These are phyloP conservation scores for Stichopus chloronotus DNA, from an alignment of 35 echinoderm and acorn worm species.

Conservation along the genomic window DNA sequence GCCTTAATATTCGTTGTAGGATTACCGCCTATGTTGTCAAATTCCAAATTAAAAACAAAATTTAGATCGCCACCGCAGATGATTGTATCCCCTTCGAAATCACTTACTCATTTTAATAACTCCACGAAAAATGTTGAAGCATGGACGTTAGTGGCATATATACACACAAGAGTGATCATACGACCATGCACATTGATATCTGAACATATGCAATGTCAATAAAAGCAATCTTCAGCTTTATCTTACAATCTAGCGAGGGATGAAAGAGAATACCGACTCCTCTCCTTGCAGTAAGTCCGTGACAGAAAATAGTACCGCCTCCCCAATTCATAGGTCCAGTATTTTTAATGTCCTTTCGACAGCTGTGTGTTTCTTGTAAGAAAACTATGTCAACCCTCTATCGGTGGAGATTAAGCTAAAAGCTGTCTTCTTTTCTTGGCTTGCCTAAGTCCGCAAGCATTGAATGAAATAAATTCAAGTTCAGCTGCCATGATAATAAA, in stretches of 20 bases:
- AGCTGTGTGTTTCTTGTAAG: not conserved
- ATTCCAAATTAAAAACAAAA: too few species aligned
- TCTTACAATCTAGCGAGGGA: too few species aligned
- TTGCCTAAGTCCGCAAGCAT: not conserved
- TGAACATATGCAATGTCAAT: not conserved
- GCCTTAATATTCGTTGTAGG: too few species aligned
- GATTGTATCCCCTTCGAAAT: not conserved
- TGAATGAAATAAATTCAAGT: not conserved
- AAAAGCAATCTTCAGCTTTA: not conserved
- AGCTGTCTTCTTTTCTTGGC: slow-evolving; percentile 4
- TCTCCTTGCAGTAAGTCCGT: too few species aligned
- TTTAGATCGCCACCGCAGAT: too few species aligned
- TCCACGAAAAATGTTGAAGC: not conserved
- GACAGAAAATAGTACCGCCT: too few species aligned
- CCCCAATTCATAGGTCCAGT: not conserved
- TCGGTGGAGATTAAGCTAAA: not conserved
- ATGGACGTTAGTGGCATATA: not conserved
- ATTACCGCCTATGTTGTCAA: too few species aligned
- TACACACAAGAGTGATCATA: not conserved
- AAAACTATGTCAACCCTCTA: too few species aligned
- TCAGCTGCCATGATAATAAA: not conserved
- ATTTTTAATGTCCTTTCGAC: not conserved
- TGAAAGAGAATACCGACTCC: too few species aligned
- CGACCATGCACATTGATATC: too few species aligned
- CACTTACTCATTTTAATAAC: not conserved